Percentiles rank a stretch among this genome's conserved stretches.
Evolutionary conservation across 2,113 vertebrate species (phyloP).

Genomic region (Octodon degus): DNA sequence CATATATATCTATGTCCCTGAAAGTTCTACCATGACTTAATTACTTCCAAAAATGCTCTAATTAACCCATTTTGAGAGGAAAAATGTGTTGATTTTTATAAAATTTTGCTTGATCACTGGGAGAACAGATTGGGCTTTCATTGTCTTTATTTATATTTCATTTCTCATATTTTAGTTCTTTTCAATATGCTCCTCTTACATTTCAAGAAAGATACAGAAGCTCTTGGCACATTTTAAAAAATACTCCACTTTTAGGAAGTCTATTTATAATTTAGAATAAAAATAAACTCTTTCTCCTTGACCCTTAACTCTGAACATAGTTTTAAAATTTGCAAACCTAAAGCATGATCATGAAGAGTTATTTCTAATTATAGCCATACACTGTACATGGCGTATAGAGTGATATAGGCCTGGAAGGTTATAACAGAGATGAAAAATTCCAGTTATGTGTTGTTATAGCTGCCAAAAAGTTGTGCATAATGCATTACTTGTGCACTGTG

Average conservation of each 20-base stretch:
- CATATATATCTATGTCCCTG: not conserved
- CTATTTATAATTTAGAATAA: conserved; percentile 46
- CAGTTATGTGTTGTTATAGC: not conserved
- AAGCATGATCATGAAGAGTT: not conserved
- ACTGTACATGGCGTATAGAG: not conserved
- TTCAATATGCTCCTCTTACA: conserved; percentile 39
- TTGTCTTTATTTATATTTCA: conserved; percentile 63
- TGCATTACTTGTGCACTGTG: not conserved
- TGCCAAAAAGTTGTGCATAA: not conserved
- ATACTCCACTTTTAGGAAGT: not conserved
- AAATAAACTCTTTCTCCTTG: not conserved
- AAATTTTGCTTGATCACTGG: conserved; percentile 32
- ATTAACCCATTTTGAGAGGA: conserved; percentile 38
- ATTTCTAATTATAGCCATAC: not conserved
- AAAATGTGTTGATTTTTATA: conserved; percentile 63
- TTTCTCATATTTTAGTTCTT: conserved; percentile 52
- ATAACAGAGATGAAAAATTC: not conserved
- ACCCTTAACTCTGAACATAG: not conserved
- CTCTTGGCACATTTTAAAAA: not conserved
- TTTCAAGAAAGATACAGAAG: conserved; percentile 10
- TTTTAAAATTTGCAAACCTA: conserved; percentile 18
- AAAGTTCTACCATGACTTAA: conserved; percentile 37
- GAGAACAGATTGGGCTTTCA: conserved; percentile 47
- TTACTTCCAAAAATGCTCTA: conserved; percentile 49
- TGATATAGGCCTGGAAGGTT: not conserved